A percentile compares a stretch with the other conserved stretches of the same genome.
These are phyloP conservation scores for rat (Rattus norvegicus) DNA, from an alignment of 2,113 vertebrate genomes.

Conservation along the genomic window GRCr8 NC_086039.1:56803001-56803500, in stretches of 20 bases:
- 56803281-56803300: background rate
- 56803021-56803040: background rate
- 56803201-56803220: background rate
- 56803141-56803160: background rate
- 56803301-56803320: background rate
- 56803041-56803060: background rate
- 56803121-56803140: background rate
- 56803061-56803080: background rate
- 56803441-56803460: background rate
- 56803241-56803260: background rate
- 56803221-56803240: background rate
- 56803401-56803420: background rate
- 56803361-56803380: constrained; percentile 1
- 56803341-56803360: background rate
- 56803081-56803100: background rate
- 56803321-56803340: background rate
- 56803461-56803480: constrained; percentile 40
- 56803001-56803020: background rate
- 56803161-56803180: background rate
- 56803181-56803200: background rate
- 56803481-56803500: background rate
- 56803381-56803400: background rate
- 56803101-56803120: constrained; percentile 10
- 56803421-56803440: background rate
- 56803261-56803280: background rate